A percentile compares a stretch with the other conserved stretches of the same genome.
phyloP scores from a whole-genome alignment of 1,140 invertebrate species.

The Brachionus sp. region DNA sequence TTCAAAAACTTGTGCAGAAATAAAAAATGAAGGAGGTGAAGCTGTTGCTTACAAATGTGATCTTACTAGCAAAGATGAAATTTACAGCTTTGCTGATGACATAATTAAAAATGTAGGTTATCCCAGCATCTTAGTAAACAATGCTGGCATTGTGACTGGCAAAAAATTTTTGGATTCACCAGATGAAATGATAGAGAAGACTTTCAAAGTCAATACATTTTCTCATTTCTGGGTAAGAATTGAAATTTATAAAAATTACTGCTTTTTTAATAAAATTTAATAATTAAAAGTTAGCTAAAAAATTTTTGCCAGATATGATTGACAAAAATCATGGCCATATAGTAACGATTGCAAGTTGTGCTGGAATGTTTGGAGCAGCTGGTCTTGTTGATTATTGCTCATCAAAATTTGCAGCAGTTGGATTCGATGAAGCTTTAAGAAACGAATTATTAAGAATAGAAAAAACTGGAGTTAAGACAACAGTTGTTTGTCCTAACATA shows the following conservation, averaged over 20 bases:
- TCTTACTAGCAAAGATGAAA: conserved; percentile 68
- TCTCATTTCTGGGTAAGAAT: conserved; percentile 65
- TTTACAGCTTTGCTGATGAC: conserved; percentile 76
- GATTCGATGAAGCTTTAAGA: conserved; percentile 73
- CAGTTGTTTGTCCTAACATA: conserved; percentile 86
- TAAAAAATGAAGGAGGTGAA: background rate
- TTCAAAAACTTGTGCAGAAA: conserved; percentile 69
- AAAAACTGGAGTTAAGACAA: conserved; percentile 72
- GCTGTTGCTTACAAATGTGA: conserved; percentile 60
- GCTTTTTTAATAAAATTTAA: background rate
- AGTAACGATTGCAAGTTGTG: conserved; percentile 87
- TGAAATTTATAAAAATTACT: background rate
- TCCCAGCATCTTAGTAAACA: conserved; percentile 85
- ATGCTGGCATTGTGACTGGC: conserved; percentile 86
- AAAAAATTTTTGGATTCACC: conserved; percentile 75
- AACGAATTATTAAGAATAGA: conserved; percentile 50
- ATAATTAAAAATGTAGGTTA: conserved; percentile 68
- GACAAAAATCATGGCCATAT: conserved; percentile 79
- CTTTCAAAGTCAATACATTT: conserved; percentile 67
- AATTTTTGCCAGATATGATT: conserved; percentile 77
- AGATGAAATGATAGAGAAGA: conserved; percentile 67
- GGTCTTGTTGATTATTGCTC: conserved; percentile 90
- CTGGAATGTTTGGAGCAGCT: conserved; percentile 65
- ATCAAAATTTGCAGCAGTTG: conserved; percentile 86
- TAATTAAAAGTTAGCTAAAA: conserved; percentile 56